Percentiles rank a stretch among this genome's conserved stretches.
phyloP scores from a whole-genome alignment of 2,113 vertebrate species.

The Arvicanthis niloticus region DNA sequence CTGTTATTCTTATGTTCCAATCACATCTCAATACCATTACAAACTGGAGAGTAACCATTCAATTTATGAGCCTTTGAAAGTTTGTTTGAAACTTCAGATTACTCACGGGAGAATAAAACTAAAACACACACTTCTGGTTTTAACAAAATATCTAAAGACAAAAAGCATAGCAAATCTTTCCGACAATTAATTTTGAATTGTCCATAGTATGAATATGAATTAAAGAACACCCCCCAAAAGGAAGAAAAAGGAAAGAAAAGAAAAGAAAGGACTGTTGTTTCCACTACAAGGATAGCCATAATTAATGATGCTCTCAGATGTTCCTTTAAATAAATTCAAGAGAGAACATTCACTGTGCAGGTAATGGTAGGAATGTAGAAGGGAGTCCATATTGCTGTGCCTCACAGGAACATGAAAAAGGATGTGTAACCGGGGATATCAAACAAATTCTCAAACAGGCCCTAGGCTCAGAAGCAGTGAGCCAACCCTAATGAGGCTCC shows the following conservation, averaged over 20 bases:
- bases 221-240: not conserved
- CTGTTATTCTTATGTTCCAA: not conserved
- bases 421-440: not conserved
- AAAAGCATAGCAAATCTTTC: not conserved
- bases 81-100: not conserved
- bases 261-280: not conserved
- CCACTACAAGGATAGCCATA: not conserved
- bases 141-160: not conserved
- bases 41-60: not conserved
- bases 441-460: not conserved
- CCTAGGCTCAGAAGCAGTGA: not conserved
- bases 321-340: not conserved
- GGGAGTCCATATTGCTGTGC: rapidly evolving
- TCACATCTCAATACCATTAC: not conserved
- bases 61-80: not conserved
- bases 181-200: not conserved
- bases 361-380: not conserved
- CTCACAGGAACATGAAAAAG: not conserved
- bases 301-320: not conserved
- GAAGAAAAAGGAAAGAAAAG: slow-evolving; percentile 9
- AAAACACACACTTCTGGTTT: not conserved
- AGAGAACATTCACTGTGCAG: not conserved
- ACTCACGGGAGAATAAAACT: not conserved
- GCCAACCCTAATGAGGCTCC: not conserved
- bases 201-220: not conserved